Base-by-base conservation (phyloP, 1,140 invertebrate genomes). In the Megalopta genalis region DNA sequence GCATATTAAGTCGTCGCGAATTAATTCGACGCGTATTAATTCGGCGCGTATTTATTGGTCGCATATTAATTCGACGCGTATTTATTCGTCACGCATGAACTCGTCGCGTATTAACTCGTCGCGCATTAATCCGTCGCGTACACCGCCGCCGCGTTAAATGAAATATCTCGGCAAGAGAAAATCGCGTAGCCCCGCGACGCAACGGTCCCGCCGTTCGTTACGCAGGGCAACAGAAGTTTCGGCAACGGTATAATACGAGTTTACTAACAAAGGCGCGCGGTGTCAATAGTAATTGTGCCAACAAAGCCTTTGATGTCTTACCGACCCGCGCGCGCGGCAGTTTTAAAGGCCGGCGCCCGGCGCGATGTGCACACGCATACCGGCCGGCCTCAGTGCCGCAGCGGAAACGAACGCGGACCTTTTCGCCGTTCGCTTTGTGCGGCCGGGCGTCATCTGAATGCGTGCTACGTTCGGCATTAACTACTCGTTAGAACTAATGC, bases 241-340 rank as follows among this genome's bases (percentile, higher is more conserved):
- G 49, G 10, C 23, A 60, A 27, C 27, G 52, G 60, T 27, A 62
- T 25, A 32, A 74, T 57, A 16, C 54, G 23, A 70, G 59, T 63
- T 74, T 60, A 72, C 77, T 59, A 59, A 57, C 59, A 68, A 59
- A 65, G 75, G 71, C 67, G 57, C 54, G 60, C 32, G 59, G 37
- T 77, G 71, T 72, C 72, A 75, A 86, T 80, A 69, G 83, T 73
- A 86, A 86, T 72, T 73, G 72, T 46, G 52, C 62, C n/a, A 75
- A 77, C 80, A 77, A 69, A 85, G 67, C 84, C 79, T 86, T 86
- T 85, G 84, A 79, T 86, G 80, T 74, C 78, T 86, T 85, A 81
- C 83, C 69, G 75, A 76, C 59, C 32, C 1, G 32, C 32, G 32
- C 32, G 32, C 1, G 70, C 79, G 39, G 63, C 16, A 71, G 72